phyloP scores from a whole-genome alignment of 2,888 invertebrate genomes.

The Mongoloraphidia duomilia region DNA sequence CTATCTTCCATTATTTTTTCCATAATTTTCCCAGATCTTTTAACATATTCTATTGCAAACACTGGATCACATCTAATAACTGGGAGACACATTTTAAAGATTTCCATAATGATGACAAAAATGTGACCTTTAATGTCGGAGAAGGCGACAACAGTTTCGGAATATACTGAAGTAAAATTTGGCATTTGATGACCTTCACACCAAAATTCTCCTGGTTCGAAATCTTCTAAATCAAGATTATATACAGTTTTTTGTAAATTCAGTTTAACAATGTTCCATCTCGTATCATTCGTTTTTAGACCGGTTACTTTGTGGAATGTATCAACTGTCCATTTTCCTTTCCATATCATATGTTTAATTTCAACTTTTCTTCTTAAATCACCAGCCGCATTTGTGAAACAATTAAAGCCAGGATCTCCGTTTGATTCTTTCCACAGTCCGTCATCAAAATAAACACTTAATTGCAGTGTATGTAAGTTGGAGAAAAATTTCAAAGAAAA shows the following conservation, averaged over 20 bases:
- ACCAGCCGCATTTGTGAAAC: constrained; percentile 42
- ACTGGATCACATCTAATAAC: constrained; percentile 10
- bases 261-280: constrained; percentile 4
- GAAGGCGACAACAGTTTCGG: constrained; percentile 36
- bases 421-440: constrained; percentile 35
- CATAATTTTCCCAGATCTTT: constrained; percentile 17
- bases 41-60: too few relatives aligned
- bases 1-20: constrained; percentile 21
- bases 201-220: constrained; percentile 45
- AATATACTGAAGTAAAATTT: constrained; percentile 33
- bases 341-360: constrained; percentile 26
- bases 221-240: constrained; percentile 34
- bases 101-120: constrained; percentile 13
- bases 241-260: constrained; percentile 26
- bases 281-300: constrained; percentile 5
- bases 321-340: constrained; percentile 10
- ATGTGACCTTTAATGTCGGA: constrained; percentile 21
- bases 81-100: constrained; percentile 18
- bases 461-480: constrained; percentile 13
- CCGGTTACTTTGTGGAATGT: constrained; percentile 6
- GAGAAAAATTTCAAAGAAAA: neutral
- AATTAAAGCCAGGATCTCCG: constrained; percentile 33
- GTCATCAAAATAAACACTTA: constrained; percentile 41
- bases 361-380: constrained; percentile 34
- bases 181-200: constrained; percentile 42